Evolutionary conservation across 2,888 invertebrate genomes (phyloP).

Genomic region (Tridacna crocea): DNA sequence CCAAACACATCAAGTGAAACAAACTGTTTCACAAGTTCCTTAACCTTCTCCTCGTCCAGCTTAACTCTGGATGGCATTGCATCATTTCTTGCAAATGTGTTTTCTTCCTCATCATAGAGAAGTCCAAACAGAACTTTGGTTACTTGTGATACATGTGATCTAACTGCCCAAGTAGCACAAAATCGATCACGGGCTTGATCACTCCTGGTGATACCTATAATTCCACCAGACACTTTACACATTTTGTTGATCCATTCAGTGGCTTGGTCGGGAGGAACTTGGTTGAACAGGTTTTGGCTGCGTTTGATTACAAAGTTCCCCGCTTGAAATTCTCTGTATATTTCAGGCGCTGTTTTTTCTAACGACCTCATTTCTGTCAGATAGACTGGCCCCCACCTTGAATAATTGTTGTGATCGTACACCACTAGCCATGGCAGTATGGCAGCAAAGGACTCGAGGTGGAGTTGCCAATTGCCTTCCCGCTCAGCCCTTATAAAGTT

Average conservation of each 20-base stretch:
- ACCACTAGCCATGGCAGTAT: slow-evolving; percentile 51
- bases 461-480: slow-evolving; percentile 51
- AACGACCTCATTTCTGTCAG: slow-evolving; percentile 44
- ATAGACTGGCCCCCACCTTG: slow-evolving; percentile 57
- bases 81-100: slow-evolving; percentile 15
- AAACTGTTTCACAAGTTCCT: slow-evolving; percentile 17
- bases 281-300: slow-evolving; percentile 43
- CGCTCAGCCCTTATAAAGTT: slow-evolving; percentile 45
- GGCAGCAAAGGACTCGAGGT: slow-evolving; percentile 39
- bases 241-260: slow-evolving; percentile 49
- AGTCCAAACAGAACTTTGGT: slow-evolving; percentile 13
- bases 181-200: slow-evolving; percentile 45
- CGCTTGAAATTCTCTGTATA: slow-evolving; percentile 40
- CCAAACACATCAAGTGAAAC: slow-evolving; percentile 26
- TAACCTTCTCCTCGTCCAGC: slow-evolving; percentile 25
- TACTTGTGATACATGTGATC: slow-evolving; percentile 30
- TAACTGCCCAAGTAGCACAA: slow-evolving; percentile 39
- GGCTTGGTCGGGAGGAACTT: slow-evolving; percentile 49
- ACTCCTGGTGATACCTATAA: slow-evolving; percentile 49
- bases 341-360: slow-evolving; percentile 33
- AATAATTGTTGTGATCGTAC: slow-evolving; percentile 54
- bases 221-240: slow-evolving; percentile 40
- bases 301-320: slow-evolving; percentile 48
- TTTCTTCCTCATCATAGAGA: slow-evolving; percentile 28
- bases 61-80: slow-evolving; percentile 7